Percentiles rank a stretch among this genome's conserved stretches.
These are phyloP conservation scores for Protophormia terraenovae DNA, from an alignment of 2,888 invertebrate species.

Conservation along the genomic window DNA sequence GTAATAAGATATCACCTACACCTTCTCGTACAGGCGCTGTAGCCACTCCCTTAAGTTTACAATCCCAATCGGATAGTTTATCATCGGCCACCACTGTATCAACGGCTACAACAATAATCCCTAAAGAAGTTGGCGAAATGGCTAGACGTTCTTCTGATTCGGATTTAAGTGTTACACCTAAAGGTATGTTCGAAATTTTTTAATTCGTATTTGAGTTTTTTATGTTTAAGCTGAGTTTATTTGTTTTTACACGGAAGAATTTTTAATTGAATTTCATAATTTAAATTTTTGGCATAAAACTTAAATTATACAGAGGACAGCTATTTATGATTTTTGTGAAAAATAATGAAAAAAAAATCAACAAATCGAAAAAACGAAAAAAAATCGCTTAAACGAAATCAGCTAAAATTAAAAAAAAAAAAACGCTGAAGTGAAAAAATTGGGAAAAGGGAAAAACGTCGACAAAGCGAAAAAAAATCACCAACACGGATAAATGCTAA, in stretches of 20 bases:
- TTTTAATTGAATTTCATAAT: slow-evolving; percentile 33
- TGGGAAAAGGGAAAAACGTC: too few species aligned
- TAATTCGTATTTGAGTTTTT: not conserved
- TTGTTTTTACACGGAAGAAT: not conserved
- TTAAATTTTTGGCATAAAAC: too few species aligned
- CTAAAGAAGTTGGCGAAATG: slow-evolving; percentile 82
- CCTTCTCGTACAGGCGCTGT: slow-evolving; percentile 78
- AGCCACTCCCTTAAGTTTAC: slow-evolving; percentile 64
- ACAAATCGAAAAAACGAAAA: too few species aligned
- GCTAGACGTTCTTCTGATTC: slow-evolving; percentile 95
- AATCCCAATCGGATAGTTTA: slow-evolving; percentile 75
- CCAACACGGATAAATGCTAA: too few species aligned
- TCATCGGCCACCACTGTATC: slow-evolving; percentile 79
- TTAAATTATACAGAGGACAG: too few species aligned
- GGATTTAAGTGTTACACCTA: slow-evolving; percentile 94
- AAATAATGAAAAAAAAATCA: too few species aligned
- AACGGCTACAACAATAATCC: slow-evolving; percentile 81
- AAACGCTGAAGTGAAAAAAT: too few species aligned
- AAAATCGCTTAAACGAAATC: too few species aligned
- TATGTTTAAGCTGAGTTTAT: not conserved
- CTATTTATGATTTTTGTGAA: too few species aligned
- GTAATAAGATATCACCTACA: slow-evolving; percentile 82
- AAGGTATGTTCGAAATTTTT: slow-evolving; percentile 85
- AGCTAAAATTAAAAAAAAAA: too few species aligned
- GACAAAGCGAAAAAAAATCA: too few species aligned